These are phyloP conservation scores for Sardinella longiceps DNA, from an alignment of 2,797 vertebrate species.

Conservation along the genomic window DNA sequence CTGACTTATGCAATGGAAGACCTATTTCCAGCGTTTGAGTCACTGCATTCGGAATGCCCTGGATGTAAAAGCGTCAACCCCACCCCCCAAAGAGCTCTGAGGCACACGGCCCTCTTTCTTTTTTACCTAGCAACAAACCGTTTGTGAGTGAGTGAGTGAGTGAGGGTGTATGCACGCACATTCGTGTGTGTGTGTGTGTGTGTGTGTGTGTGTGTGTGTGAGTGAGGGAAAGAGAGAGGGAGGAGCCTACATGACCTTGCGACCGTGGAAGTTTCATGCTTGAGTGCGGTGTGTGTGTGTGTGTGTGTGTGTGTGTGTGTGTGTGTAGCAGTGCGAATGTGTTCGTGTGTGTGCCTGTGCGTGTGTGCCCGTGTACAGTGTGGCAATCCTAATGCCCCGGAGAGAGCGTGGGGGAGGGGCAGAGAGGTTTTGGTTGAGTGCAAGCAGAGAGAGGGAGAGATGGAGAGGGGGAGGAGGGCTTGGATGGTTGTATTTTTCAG, in stretches of 20 bases:
- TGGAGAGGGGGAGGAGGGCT: constrained; percentile 25
- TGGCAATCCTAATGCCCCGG: constrained; percentile 41
- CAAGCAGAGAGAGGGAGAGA: background rate
- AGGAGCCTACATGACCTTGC: constrained; percentile 41
- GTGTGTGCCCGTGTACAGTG: constrained; percentile 10
- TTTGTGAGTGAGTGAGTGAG: constrained; percentile 41
- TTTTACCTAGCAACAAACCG: constrained; percentile 48
- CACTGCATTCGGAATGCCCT: constrained; percentile 59
- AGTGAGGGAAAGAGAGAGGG: background rate
- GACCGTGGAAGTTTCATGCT: constrained; percentile 32
- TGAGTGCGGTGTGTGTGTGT: constrained; percentile 29
- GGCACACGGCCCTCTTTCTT: constrained; percentile 24
- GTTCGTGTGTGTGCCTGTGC: background rate
- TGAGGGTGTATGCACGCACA: background rate
- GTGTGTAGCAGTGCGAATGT: background rate
- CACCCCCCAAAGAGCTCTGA: background rate
- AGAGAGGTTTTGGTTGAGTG: constrained; percentile 25
- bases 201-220: background rate
- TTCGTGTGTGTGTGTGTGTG: background rate
- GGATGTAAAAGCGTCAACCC: constrained; percentile 52
- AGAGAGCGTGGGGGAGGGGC: constrained; percentile 24
- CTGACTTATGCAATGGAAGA: constrained; percentile 54
- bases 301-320: constrained; percentile 18
- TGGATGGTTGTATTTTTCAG: constrained; percentile 40
- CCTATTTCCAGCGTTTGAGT: constrained; percentile 57